Evolutionary conservation across 1,140 invertebrate species (phyloP), one percentile per base, ranked within the genome.

Genomic region (Calycopis cecrops): DNA sequence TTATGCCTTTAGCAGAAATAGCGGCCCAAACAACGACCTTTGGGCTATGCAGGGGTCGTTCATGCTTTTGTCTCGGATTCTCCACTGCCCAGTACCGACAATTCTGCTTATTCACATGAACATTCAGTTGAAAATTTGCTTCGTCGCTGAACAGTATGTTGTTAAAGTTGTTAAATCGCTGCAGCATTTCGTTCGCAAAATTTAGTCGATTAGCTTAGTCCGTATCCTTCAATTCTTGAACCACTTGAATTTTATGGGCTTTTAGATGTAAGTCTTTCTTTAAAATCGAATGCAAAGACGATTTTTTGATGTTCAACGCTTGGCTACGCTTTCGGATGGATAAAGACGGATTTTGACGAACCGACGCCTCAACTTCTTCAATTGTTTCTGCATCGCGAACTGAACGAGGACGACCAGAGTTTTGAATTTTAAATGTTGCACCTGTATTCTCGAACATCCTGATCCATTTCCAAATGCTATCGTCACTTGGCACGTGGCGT

Each of bases 21-120:
- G n/a, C n/a, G 21, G 55, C 64, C 57, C 57, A 60, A 53, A 63
- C 57, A 54, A 63, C 47, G 35, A 80, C 64, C 69, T 74, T 73
- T 52, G 59, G 61, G 61, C n/a, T n/a, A n/a, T n/a, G n/a, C n/a
- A n/a, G n/a, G n/a, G n/a, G n/a, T n/a, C n/a, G n/a, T n/a, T n/a
- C 67, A 60, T 73, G 44, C 34, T 21, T 21, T 48, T 21, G 44
- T 48, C 16, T 44, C 12, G 12, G 12, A 17, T 16, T 44, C 12
- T 44, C 16, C 16, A 17, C 35, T 14, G 55, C 9, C 48, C 37
- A 51, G 18, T 51, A 50, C 7, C 48, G 38, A 42, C 55, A 42
- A 42, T 57, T 57, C 38, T 57, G 55, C 14, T 57, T 50, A 42
- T 52, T 52, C 10, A 52, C 35, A 52, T 57, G 48, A 50, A 48